phyloP scores from a whole-genome alignment of 2,797 vertebrate genomes.

The Syndactyla subalaris region DNA sequence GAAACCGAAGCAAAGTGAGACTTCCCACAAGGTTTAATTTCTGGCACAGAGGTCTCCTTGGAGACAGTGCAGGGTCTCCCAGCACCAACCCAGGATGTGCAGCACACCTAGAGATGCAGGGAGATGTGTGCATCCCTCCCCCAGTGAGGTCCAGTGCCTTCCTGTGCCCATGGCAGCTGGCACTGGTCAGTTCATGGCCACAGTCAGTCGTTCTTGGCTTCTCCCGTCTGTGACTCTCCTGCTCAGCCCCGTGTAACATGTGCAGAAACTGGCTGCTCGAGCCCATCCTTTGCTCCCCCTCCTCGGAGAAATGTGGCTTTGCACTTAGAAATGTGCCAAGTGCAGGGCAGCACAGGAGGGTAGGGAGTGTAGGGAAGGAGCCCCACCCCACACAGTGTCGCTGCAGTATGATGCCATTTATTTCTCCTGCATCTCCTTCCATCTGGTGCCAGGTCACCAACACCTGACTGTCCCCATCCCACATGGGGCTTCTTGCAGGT shows the following conservation, averaged over 20 bases:
- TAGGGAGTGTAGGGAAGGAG: neutral
- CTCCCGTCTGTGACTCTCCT: neutral
- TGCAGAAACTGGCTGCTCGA: neutral
- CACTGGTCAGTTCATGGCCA: accelerated
- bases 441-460: accelerated
- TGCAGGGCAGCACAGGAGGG: neutral
- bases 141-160: neutral
- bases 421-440: neutral
- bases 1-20: neutral
- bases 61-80: neutral
- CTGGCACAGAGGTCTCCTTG: neutral
- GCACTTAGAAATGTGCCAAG: neutral
- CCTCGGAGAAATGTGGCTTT: neutral
- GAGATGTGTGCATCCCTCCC: neutral
- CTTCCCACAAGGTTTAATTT: neutral
- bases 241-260: accelerated
- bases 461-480: neutral
- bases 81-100: neutral
- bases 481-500: accelerated
- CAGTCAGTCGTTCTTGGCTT: accelerated
- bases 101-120: accelerated
- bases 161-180: accelerated
- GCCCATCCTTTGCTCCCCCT: too few species aligned
- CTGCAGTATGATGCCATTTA: neutral
- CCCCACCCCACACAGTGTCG: accelerated